Percentiles rank a stretch among this genome's conserved stretches.
phyloP scores from a whole-genome alignment of 2,797 vertebrate genomes.

The Benthosema pterotum region DNA sequence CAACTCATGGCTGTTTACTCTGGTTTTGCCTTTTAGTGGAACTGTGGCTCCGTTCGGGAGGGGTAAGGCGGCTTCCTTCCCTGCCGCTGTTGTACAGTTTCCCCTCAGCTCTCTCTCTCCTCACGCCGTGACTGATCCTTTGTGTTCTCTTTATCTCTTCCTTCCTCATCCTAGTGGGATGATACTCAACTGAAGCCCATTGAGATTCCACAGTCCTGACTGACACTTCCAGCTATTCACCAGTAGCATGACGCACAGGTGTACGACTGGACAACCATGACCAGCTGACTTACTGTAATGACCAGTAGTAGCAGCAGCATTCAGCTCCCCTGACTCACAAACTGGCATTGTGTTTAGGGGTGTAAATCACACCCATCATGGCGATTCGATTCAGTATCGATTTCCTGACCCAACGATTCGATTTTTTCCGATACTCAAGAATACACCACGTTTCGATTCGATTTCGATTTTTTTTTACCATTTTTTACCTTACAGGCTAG shows the following conservation, averaged over 20 bases:
- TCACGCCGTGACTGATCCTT: conserved; percentile 57
- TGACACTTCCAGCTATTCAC: conserved; percentile 38
- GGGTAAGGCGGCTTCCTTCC: not conserved
- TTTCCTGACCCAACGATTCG: too few relatives aligned
- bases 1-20: not conserved
- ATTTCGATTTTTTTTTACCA: too few relatives aligned
- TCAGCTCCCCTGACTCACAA: too few relatives aligned
- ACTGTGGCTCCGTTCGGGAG: conserved; percentile 36
- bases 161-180: conserved; percentile 8
- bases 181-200: conserved; percentile 17
- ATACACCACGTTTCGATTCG: too few relatives aligned
- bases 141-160: conserved; percentile 29
- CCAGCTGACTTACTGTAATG: conserved; percentile 41
- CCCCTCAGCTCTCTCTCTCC: conserved; percentile 10
- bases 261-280: not conserved
- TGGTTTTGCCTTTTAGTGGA: not conserved
- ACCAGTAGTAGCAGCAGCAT: conserved; percentile 3
- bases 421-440: too few relatives aligned
- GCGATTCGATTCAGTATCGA: too few relatives aligned
- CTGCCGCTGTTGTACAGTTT: conserved; percentile 10
- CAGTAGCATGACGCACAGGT: conserved; percentile 41
- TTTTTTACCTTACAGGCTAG: too few relatives aligned
- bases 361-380: too few relatives aligned
- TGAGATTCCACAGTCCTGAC: conserved; percentile 46
- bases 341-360: too few relatives aligned